Conservation (phyloP, 2,797 vertebrate genomes). For the Paguma larvata region DNA sequence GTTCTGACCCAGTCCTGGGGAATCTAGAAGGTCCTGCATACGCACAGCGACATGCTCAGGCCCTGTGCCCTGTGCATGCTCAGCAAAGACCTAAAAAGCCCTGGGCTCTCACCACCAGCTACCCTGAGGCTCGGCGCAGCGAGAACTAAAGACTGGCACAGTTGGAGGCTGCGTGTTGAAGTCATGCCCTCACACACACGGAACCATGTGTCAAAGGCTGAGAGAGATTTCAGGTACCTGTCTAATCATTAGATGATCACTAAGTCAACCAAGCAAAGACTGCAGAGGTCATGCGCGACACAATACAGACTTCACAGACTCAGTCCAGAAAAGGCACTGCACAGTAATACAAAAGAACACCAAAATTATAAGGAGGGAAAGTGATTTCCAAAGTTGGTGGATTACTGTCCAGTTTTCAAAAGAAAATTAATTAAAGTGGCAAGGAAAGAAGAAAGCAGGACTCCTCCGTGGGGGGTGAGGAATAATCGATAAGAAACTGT, state of each 20-base stretch:
- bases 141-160: neutral
- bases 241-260: neutral
- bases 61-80: neutral
- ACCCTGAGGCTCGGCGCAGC: neutral
- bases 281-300: neutral
- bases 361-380: neutral
- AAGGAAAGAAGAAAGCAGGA: neutral
- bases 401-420: constrained; percentile 16
- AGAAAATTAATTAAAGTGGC: neutral
- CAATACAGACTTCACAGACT: neutral
- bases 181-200: neutral
- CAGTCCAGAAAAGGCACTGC: neutral
- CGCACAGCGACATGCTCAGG: neutral
- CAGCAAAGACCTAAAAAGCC: neutral
- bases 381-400: neutral
- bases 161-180: neutral
- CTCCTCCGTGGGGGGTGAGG: neutral
- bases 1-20: neutral
- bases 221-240: neutral
- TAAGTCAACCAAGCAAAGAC: neutral
- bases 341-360: neutral
- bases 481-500: neutral
- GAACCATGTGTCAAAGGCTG: neutral
- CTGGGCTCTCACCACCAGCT: neutral
- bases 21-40: neutral